Evolutionary conservation across 53 echinoderm and acorn worm species (phyloP), one percentile per base, ranked within the genome.

Genomic region (Mesocentrotus franciscanus): DNA sequence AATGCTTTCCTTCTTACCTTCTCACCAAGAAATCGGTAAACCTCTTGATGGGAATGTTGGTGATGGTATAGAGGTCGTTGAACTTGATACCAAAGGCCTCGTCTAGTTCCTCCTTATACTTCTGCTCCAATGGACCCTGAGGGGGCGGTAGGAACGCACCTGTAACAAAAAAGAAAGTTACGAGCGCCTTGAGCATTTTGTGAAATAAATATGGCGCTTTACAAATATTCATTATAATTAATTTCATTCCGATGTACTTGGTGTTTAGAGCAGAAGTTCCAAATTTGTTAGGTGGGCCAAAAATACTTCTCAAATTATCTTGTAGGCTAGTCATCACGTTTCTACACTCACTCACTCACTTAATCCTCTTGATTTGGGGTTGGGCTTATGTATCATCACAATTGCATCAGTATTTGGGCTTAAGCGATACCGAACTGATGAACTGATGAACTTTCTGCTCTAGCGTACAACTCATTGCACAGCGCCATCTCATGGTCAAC

Each of bases 11-110:
- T 8, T 29, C 90, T 93, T 60, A 98, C 98, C 98, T 96, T 61
- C 97, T 95, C 90, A 94, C 94, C 30, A 98, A 85, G 93, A 98
- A 98, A 56, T 98, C 98, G 9, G 96, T 97, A 96, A 98, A 98
- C 35, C 98, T 85, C 76, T 98, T 98, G 96, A 98, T 93, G 18
- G 98, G 98, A 95, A 98, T 95, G 90, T 98, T 98, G 92, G 98
- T 98, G 32, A 98, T 91, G 61, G 98, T 97, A 66, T 93, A 98
- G 61, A 98, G 92, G 92, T 96, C 92, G 93, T 98, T 96, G 76
- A 98, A 98, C 95, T 96, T 95, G 91, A 98, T 96, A 13, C 97
- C 95, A 70, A 97, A 98, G 36, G 92, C 90, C 27, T 95, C 94
- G 92, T 92, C 96, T 24, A 98, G 90, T 71, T 98, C 98, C 72